A percentile compares a stretch with the other conserved stretches of the same genome.
phyloP scores from a whole-genome alignment of 2,888 invertebrate genomes.

The Toxonevra muliebris region DNA sequence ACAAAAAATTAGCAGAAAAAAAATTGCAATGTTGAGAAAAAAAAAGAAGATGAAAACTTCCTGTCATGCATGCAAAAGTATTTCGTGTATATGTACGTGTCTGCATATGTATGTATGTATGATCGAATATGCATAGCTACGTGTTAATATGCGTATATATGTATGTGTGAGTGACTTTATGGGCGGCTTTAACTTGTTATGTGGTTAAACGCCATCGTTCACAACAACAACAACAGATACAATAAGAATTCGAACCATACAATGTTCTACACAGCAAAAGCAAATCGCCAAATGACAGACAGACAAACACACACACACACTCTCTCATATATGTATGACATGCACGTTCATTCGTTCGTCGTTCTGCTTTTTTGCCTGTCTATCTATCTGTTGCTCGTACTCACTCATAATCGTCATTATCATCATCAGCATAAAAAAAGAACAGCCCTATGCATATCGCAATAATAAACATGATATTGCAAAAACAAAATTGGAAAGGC shows the following conservation, averaged over 20 bases:
- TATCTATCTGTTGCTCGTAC: constrained; percentile 1
- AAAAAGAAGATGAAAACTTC: not conserved
- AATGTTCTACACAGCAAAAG: too few species aligned
- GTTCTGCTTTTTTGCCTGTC: constrained; percentile 16
- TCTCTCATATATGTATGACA: too few species aligned
- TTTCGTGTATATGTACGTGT: constrained; percentile 13
- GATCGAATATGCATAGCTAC: not conserved
- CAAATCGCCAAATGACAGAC: too few species aligned
- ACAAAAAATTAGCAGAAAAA: too few species aligned
- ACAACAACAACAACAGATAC: not conserved
- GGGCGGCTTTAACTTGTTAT: constrained; percentile 39
- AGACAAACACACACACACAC: too few species aligned
- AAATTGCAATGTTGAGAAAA: too few species aligned
- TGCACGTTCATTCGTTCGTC: not conserved
- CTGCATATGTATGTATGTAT: constrained; percentile 3
- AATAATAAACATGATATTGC: constrained; percentile 19
- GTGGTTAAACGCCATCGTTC: constrained; percentile 32
- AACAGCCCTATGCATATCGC: constrained; percentile 12
- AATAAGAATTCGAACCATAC: not conserved
- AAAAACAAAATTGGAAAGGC: not conserved
- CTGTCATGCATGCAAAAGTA: not conserved
- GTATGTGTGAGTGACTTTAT: constrained; percentile 22
- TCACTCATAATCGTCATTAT: not conserved
- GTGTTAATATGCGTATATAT: constrained; percentile 5
- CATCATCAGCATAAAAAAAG: constrained; percentile 1